Percentiles rank a stretch among this genome's conserved stretches.
These are phyloP conservation scores for Neogobius melanostomus DNA, from an alignment of 2,113 vertebrate genomes.

Conservation along the genomic window DNA sequence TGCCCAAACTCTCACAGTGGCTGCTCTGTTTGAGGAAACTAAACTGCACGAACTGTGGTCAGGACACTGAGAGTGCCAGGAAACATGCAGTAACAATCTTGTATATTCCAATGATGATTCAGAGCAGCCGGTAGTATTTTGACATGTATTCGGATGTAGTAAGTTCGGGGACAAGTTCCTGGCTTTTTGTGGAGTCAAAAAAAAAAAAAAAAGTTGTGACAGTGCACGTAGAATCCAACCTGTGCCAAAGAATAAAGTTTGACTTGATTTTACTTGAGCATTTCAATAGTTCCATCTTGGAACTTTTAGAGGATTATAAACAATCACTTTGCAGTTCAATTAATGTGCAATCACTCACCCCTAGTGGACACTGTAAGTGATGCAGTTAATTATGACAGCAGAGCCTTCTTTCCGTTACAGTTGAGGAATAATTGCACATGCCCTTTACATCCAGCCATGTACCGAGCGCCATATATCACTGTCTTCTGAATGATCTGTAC, in stretches of 20 bases:
- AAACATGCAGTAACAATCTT: too few relatives aligned
- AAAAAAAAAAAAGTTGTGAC: too few relatives aligned
- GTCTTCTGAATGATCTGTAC: slow-evolving; percentile 15
- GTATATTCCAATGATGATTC: too few relatives aligned
- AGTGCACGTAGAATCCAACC: too few relatives aligned
- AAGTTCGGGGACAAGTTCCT: too few relatives aligned
- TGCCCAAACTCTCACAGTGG: slow-evolving; percentile 15
- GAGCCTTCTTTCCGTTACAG: not conserved
- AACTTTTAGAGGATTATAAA: too few relatives aligned
- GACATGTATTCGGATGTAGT: too few relatives aligned
- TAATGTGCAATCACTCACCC: not conserved
- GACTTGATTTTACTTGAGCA: not conserved
- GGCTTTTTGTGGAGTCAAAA: too few relatives aligned
- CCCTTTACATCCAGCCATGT: not conserved
- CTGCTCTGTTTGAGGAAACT: slow-evolving; percentile 31
- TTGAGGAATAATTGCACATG: slow-evolving; percentile 8
- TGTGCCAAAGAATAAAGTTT: too few relatives aligned
- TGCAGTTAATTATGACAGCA: slow-evolving; percentile 37
- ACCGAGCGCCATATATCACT: slow-evolving; percentile 12
- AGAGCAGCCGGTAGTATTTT: too few relatives aligned
- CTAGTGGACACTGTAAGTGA: slow-evolving; percentile 17
- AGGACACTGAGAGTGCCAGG: not conserved
- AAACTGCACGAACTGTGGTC: slow-evolving; percentile 24
- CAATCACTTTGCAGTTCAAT: not conserved
- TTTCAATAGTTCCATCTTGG: not conserved